phyloP scores from a whole-genome alignment of 2,113 vertebrate species.

The Myodes glareolus region DNA sequence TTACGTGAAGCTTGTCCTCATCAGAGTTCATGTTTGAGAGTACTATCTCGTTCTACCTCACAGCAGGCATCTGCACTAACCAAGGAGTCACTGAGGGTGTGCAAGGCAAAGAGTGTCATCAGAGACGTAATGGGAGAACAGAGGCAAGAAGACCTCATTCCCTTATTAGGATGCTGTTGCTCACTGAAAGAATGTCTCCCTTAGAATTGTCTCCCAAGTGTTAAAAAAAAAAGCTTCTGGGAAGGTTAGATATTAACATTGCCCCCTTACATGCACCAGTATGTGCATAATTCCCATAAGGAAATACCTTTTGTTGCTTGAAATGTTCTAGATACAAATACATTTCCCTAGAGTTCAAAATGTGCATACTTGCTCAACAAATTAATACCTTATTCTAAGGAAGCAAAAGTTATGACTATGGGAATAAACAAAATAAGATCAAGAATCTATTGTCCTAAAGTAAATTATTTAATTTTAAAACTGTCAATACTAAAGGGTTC shows the following conservation, averaged over 20 bases:
- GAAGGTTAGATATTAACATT: not conserved
- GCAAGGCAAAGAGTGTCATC: not conserved
- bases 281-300: not conserved
- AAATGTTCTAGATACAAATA: not conserved
- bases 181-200: not conserved
- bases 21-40: not conserved
- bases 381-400: constrained; percentile 25
- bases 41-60: constrained; percentile 44
- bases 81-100: not conserved
- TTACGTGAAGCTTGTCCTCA: not conserved
- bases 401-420: not conserved
- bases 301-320: not conserved
- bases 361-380: not conserved
- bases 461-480: constrained; percentile 19
- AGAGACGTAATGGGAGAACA: not conserved
- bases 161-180: not conserved
- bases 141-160: not conserved
- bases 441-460: not conserved
- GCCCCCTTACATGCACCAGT: not conserved
- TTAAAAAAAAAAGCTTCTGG: not conserved
- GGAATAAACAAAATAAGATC: not conserved
- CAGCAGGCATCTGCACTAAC: constrained; percentile 13
- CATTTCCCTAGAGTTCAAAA: not conserved
- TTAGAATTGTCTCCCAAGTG: not conserved
- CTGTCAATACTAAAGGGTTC: not conserved